Percentiles rank a stretch among this genome's conserved stretches.
Conservation (phyloP, 2,797 vertebrate species). For the Phoxinus dragarum region DNA sequence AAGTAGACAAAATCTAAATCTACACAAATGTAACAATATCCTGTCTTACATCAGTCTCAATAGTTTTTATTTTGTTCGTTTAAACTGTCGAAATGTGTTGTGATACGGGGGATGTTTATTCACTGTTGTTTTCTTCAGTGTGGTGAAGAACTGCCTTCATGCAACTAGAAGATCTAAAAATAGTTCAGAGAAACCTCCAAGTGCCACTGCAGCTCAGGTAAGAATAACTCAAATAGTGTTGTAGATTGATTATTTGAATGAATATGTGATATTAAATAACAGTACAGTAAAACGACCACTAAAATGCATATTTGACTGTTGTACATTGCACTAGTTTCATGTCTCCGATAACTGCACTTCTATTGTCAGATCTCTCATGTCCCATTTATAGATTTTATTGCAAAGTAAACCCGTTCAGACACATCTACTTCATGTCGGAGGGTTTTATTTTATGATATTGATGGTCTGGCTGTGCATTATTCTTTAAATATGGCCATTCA, state of each 20-base stretch:
- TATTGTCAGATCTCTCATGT: too few species aligned
- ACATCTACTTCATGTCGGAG: neutral
- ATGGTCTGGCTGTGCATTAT: neutral
- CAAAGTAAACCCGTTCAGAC: neutral
- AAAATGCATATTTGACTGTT: neutral
- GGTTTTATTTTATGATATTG: neutral
- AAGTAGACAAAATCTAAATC: neutral
- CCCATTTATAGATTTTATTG: neutral
- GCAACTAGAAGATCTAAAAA: neutral
- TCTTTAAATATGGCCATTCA: neutral
- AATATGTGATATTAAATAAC: neutral
- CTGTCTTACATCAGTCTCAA: too few species aligned
- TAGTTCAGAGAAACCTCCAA: neutral
- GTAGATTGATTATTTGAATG: neutral
- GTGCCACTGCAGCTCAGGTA: neutral
- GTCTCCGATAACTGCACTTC: too few species aligned
- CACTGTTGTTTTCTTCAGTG: neutral
- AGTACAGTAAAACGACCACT: neutral
- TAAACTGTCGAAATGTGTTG: too few species aligned
- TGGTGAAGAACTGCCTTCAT: neutral
- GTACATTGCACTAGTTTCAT: neutral
- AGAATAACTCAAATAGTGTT: neutral
- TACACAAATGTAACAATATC: neutral
- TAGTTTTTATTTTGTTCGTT: neutral
- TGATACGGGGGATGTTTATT: neutral